phyloP scores from a whole-genome alignment of 1,140 invertebrate genomes.

The Camponotus pennsylvanicus region DNA sequence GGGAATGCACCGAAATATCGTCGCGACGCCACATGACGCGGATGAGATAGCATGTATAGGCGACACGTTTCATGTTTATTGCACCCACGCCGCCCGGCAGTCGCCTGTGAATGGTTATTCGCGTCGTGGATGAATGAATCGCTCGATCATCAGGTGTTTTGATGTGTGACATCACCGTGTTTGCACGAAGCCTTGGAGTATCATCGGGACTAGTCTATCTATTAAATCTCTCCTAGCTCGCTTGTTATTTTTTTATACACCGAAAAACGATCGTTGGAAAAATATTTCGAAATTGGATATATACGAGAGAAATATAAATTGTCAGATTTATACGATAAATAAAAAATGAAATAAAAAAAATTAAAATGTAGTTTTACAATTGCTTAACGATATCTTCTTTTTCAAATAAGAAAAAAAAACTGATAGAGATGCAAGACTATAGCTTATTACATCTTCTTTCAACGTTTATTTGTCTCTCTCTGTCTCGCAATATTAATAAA shows the following conservation, averaged over 20 bases:
- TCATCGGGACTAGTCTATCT: background rate
- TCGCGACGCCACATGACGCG: background rate
- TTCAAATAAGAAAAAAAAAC: background rate
- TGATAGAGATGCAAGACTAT: no score
- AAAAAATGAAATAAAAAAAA: background rate
- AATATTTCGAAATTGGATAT: background rate
- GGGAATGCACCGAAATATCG: constrained; percentile 45
- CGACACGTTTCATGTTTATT: constrained; percentile 37
- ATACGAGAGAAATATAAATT: background rate
- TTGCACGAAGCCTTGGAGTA: background rate
- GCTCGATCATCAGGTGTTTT: constrained; percentile 1
- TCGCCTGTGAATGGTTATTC: constrained; percentile 46
- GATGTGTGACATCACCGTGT: background rate
- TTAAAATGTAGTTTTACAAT: background rate
- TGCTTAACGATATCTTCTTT: background rate
- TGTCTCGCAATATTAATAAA: no score
- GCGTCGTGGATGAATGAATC: constrained; percentile 40
- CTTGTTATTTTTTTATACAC: background rate
- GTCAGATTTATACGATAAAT: background rate
- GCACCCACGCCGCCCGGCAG: constrained; percentile 11
- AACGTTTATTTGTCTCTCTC: no score
- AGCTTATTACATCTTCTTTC: no score
- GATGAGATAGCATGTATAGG: background rate
- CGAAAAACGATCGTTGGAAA: background rate
- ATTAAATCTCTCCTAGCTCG: background rate